Conservation (phyloP, 1,140 invertebrate genomes). For the Drosophila ironensis region DNA sequence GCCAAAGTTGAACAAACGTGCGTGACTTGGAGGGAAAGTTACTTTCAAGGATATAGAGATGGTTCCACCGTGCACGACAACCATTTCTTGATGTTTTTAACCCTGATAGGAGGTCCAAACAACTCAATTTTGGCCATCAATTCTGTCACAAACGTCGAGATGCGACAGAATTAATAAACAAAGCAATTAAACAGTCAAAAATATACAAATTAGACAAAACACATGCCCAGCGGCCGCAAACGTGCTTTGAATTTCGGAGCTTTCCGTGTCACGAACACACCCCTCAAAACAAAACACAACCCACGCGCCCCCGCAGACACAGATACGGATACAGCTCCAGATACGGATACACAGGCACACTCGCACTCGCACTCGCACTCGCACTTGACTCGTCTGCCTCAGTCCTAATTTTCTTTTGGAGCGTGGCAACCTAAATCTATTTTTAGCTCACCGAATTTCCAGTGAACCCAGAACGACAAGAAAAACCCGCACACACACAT, state of each 20-base stretch:
- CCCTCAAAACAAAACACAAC: not conserved
- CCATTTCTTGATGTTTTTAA: not conserved
- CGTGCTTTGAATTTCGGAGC: not conserved
- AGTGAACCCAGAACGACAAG: not conserved
- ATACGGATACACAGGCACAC: not conserved
- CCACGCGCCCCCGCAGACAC: conserved; percentile 2
- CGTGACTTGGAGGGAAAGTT: conserved; percentile 57
- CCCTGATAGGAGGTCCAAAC: too few relatives aligned
- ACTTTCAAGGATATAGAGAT: conserved; percentile 23
- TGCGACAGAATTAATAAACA: too few relatives aligned
- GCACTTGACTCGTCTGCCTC: conserved; percentile 49
- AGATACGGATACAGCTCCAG: conserved; percentile 2
- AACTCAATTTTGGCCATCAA: too few relatives aligned
- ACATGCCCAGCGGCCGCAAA: too few relatives aligned
- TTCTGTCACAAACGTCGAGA: too few relatives aligned
- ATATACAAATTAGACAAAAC: too few relatives aligned
- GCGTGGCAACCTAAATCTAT: conserved; percentile 49
- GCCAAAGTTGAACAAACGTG: conserved; percentile 65
- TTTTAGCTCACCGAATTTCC: conserved; percentile 33
- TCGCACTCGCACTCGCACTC: too few relatives aligned
- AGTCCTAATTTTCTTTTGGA: conserved; percentile 41
- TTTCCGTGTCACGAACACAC: conserved; percentile 35
- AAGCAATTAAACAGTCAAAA: too few relatives aligned
- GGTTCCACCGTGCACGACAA: too few relatives aligned
- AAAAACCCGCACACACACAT: not conserved